These are phyloP conservation scores for Phyllostomus hastatus DNA, from an alignment of 2,113 vertebrate genomes.

Conservation along the genomic window DNA sequence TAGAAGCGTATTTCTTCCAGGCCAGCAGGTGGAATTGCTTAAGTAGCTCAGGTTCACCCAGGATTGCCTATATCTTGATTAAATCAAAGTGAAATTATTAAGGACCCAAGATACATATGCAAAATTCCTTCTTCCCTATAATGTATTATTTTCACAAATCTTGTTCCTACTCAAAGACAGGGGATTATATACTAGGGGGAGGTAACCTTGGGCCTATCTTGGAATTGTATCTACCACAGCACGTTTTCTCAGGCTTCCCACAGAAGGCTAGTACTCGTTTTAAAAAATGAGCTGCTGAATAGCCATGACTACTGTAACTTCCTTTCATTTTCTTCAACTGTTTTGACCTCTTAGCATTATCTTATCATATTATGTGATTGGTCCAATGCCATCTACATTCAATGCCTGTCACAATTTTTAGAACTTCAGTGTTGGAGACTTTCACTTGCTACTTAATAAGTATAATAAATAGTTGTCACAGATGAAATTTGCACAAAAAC, in stretches of 20 bases:
- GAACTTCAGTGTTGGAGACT: conserved; percentile 4
- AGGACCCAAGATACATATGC: not conserved
- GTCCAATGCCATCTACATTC: not conserved
- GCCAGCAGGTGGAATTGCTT: not conserved
- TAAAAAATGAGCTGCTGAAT: not conserved
- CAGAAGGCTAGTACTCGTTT: not conserved
- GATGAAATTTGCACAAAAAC: conserved; percentile 62
- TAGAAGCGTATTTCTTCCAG: not conserved
- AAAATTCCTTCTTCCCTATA: not conserved
- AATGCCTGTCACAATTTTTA: conserved; percentile 10
- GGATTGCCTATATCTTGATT: not conserved
- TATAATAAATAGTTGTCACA: conserved; percentile 69
- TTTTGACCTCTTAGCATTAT: not conserved
- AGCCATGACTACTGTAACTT: not conserved
- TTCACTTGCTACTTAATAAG: conserved; percentile 49
- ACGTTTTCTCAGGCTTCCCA: not conserved
- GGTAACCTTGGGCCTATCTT: not conserved
- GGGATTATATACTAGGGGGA: not conserved
- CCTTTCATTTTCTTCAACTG: not conserved
- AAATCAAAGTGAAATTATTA: not conserved
- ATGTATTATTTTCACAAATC: not conserved
- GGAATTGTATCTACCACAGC: not conserved
- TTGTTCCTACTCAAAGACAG: not conserved
- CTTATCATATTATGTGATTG: conserved; percentile 2
- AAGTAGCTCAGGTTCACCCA: not conserved